These are phyloP conservation scores for Pteromalus puparum DNA, from an alignment of 1,140 invertebrate genomes.

Conservation along the genomic window DNA sequence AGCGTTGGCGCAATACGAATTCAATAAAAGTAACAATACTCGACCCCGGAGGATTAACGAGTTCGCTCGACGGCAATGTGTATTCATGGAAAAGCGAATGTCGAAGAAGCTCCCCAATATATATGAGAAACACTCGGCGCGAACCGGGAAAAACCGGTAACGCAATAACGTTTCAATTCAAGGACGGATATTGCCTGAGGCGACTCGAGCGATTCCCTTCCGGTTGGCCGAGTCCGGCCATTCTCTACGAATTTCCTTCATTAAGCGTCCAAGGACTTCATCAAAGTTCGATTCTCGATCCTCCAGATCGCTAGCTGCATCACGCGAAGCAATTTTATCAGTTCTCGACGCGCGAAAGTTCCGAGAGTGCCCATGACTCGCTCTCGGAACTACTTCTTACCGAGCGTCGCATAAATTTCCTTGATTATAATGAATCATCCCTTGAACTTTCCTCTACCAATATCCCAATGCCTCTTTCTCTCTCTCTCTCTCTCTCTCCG, in stretches of 20 bases:
- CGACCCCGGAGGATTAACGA: too few species aligned
- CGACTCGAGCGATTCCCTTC: constrained; percentile 47
- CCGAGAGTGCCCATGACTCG: background rate
- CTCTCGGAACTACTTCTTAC: background rate
- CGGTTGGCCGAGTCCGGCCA: background rate
- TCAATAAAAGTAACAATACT: too few species aligned
- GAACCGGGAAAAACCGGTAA: constrained; percentile 67
- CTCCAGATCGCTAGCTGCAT: background rate
- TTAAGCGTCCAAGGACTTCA: constrained; percentile 36
- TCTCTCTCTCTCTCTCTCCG: background rate
- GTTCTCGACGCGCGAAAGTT: constrained; percentile 18
- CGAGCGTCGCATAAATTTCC: constrained; percentile 13
- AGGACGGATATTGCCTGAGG: constrained; percentile 70
- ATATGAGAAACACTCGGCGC: constrained; percentile 9
- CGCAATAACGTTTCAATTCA: constrained; percentile 75
- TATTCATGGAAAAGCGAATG: background rate
- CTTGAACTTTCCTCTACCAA: background rate
- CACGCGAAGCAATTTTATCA: constrained; percentile 10
- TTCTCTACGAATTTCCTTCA: constrained; percentile 43
- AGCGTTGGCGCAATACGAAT: too few species aligned
- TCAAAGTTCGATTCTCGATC: constrained; percentile 45
- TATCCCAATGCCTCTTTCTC: background rate
- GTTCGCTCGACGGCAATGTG: too few species aligned
- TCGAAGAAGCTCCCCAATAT: background rate
- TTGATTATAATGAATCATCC: constrained; percentile 38